phyloP scores from a whole-genome alignment of 2,113 vertebrate species.

The Poeciliopsis occidentalis region DNA sequence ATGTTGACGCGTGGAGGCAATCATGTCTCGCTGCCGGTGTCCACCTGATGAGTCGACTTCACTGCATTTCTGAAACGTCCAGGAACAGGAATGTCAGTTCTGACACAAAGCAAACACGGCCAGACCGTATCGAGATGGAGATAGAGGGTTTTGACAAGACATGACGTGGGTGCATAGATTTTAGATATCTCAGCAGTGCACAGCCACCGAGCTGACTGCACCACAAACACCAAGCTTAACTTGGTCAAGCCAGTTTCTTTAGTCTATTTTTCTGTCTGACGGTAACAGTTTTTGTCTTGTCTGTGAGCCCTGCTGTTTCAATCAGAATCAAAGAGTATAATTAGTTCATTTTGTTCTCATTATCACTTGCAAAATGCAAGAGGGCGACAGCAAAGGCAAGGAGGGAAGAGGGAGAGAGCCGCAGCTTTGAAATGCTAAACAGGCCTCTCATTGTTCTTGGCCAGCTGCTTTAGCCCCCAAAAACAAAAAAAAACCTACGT shows the following conservation, averaged over 20 bases:
- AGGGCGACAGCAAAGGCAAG: slow-evolving; percentile 21
- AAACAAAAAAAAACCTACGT: slow-evolving; percentile 50
- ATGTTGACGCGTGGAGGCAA: slow-evolving; percentile 7
- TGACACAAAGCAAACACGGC: slow-evolving; percentile 25
- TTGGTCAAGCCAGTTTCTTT: background rate
- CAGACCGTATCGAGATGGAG: background rate
- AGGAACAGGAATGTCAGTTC: slow-evolving; percentile 30
- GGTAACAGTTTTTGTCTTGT: slow-evolving; percentile 1
- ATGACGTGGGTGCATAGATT: slow-evolving; percentile 9
- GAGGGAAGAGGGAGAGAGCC: slow-evolving; percentile 23
- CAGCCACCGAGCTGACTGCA: slow-evolving; percentile 9
- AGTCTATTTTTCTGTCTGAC: background rate
- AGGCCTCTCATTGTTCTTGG: slow-evolving; percentile 77
- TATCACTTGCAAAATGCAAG: slow-evolving; percentile 41
- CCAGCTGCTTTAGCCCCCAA: slow-evolving; percentile 74
- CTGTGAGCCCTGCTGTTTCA: slow-evolving; percentile 25
- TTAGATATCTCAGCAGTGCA: slow-evolving; percentile 17
- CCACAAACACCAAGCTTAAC: background rate
- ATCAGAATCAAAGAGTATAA: slow-evolving; percentile 51
- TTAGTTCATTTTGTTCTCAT: slow-evolving; percentile 60
- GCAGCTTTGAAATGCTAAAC: slow-evolving; percentile 81
- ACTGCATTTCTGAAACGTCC: slow-evolving; percentile 38
- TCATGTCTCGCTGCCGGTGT: background rate
- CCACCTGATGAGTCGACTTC: slow-evolving; percentile 30
- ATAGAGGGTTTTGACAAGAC: slow-evolving; percentile 17